Evolutionary conservation across 30 jellyfish, hydroid and myxozoan genomes (phyloP), one percentile per base, ranked within the genome.

Genomic region (Hydractinia echinata): DNA sequence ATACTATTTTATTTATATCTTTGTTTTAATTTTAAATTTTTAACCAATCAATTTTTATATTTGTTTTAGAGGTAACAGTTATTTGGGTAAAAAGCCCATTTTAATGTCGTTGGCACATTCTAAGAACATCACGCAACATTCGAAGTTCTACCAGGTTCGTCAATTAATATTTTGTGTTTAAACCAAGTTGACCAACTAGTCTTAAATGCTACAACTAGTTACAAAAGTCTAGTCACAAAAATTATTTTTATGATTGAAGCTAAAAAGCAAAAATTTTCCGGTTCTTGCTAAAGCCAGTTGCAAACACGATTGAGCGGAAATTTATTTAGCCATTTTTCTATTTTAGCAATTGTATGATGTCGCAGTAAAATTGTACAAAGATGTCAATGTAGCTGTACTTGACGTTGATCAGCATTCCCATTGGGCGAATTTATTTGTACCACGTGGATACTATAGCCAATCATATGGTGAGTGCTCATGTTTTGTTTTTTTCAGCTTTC

Each of bases 351-450:
- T 90, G 19, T 62, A 85, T 54, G 77, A 60, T 49, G 83, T 85
- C 18, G 86, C 97, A 13, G 72, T 76, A 50, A 60, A 55, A 16
- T 85, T 85, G 18, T 90, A 90, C 82, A 79, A 83, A 19, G 80
- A 81, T 10, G 54, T 90, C 82, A 81, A 77, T 49, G 92, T 82
- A 15, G 95, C 95, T 7, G 82, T 91, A 14, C 66, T 90, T 7
- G 92, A 90, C 76, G 95, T 90, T 3, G 95, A 85, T 56, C 87
- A 74, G 51, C 81, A 84, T 66, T 92, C 91, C 4, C 85, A 89
- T n/a, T 90, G 97, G 97, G 92, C 95, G 20, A 76, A 85, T 54
- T 85, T 77, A 76, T 90, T 90, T 77, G 97, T 90, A 53, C 97
- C 97, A 4, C 81, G 91, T 18, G 81, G 79, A 81, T 89, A 89